These are phyloP conservation scores for Callorhinus ursinus DNA, from an alignment of 2,113 vertebrate species.

Conservation along the genomic window DNA sequence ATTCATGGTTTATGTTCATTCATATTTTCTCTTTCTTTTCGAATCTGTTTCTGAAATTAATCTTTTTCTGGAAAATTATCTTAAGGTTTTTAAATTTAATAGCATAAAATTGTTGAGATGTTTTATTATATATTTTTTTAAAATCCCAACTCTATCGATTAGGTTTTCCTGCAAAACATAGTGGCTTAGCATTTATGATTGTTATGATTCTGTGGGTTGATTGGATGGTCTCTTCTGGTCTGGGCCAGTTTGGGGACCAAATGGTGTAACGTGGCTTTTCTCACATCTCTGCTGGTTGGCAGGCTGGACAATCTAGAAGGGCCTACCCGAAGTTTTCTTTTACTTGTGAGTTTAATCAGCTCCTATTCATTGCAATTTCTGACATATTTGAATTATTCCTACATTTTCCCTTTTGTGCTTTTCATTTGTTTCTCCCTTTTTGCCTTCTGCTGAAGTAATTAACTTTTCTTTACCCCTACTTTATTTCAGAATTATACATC, in stretches of 20 bases:
- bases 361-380: neutral
- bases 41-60: neutral
- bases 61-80: neutral
- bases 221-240: neutral
- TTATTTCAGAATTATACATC: neutral
- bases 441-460: neutral
- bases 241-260: neutral
- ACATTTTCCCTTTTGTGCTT: neutral
- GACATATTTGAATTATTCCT: neutral
- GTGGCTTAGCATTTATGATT: neutral
- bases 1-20: neutral
- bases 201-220: neutral
- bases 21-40: slow-evolving; percentile 31
- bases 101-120: neutral
- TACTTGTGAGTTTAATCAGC: neutral
- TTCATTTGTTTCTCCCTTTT: neutral
- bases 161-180: neutral
- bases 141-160: neutral
- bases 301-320: neutral
- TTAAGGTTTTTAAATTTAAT: neutral
- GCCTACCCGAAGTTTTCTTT: neutral
- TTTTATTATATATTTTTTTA: neutral
- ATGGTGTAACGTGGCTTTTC: neutral
- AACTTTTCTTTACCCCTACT: neutral
- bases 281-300: neutral